These are phyloP conservation scores for Plecotus auritus DNA, from an alignment of 2,113 vertebrate genomes.

Conservation along the genomic window DNA sequence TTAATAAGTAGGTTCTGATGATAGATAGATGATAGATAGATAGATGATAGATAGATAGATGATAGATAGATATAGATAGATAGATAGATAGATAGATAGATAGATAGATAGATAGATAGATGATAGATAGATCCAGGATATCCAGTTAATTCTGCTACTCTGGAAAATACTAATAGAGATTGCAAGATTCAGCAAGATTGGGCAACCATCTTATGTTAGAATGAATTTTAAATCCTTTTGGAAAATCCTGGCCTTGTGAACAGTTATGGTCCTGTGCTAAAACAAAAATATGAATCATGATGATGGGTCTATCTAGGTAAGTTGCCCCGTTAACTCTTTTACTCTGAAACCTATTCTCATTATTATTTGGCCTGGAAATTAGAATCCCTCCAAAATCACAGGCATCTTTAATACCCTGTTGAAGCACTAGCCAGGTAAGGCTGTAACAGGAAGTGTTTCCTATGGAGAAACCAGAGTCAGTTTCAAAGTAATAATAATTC, in stretches of 20 bases:
- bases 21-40: not conserved
- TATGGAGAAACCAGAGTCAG: not conserved
- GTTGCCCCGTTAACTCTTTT: not conserved
- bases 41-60: not conserved
- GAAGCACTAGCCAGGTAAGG: not conserved
- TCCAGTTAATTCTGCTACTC: not conserved
- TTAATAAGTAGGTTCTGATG: not conserved
- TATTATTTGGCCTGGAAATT: not conserved
- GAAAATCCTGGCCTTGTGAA: not conserved
- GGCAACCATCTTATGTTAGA: not conserved
- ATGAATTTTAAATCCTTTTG: not conserved
- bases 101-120: not conserved
- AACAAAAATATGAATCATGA: not conserved
- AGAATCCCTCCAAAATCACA: not conserved
- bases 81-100: not conserved
- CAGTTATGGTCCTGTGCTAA: not conserved
- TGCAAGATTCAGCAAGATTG: not conserved
- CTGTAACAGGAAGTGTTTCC: not conserved
- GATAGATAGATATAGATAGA: not conserved
- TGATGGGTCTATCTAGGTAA: not conserved
- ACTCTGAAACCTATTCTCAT: not conserved
- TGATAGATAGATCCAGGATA: not conserved
- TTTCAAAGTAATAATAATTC: not conserved
- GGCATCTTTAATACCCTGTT: not conserved
- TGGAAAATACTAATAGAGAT: not conserved